Conservation (phyloP, 2,113 vertebrate genomes). For the Dipodomys spectabilis region DNA sequence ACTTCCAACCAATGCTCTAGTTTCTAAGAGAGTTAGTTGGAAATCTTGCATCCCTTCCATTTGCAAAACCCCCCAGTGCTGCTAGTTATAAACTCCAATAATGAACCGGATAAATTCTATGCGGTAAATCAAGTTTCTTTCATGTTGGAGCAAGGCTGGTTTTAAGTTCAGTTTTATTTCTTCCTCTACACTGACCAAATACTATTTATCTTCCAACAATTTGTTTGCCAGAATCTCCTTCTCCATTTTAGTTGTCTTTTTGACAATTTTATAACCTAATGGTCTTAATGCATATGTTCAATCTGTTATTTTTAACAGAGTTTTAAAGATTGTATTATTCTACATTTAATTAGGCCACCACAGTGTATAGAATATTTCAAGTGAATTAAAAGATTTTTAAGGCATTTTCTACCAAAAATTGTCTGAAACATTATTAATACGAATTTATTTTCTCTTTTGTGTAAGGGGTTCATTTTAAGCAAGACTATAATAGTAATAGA, state of each 20-base stretch:
- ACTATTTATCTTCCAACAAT: not conserved
- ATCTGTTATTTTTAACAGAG: constrained; percentile 23
- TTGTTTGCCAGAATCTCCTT: not conserved
- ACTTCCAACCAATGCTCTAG: not conserved
- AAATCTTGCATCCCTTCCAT: not conserved
- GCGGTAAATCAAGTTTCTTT: not conserved
- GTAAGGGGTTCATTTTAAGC: not conserved
- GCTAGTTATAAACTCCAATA: not conserved
- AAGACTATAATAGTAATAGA: not conserved
- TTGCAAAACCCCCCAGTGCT: not conserved
- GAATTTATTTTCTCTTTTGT: not conserved
- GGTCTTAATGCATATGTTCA: not conserved
- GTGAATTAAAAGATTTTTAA: not conserved
- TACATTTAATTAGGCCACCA: not conserved
- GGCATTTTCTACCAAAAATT: not conserved
- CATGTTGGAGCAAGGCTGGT: not conserved
- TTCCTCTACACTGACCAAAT: not conserved
- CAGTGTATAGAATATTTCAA: not conserved
- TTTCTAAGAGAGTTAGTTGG: not conserved
- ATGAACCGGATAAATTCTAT: not conserved
- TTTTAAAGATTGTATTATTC: constrained; percentile 3
- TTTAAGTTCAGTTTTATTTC: not conserved
- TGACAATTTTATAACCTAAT: not conserved
- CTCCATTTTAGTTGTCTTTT: not conserved
- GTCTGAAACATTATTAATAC: not conserved